Conservation (phyloP, 2,113 vertebrate species). For the Hyla sarda region DNA sequence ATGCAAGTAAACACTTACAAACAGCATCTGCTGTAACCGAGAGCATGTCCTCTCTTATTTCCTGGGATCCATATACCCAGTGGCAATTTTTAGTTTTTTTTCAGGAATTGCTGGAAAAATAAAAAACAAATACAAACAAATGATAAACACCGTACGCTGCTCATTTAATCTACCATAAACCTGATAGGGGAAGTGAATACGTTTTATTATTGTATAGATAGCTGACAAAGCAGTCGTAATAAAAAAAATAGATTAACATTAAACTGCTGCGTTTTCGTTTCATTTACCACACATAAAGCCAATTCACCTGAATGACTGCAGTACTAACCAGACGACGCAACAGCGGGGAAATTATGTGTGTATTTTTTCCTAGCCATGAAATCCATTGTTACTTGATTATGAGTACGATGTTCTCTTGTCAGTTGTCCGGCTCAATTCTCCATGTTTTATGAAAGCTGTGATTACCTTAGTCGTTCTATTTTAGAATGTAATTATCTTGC, state of each 20-base stretch:
- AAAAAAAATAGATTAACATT: slow-evolving; percentile 31
- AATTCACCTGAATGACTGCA: slow-evolving; percentile 29
- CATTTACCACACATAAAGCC: slow-evolving; percentile 36
- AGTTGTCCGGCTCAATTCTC: slow-evolving; percentile 45
- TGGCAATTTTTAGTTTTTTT: background rate
- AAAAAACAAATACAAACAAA: background rate
- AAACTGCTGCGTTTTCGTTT: slow-evolving; percentile 2
- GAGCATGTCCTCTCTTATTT: background rate
- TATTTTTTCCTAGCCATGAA: slow-evolving; percentile 22
- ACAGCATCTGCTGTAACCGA: background rate
- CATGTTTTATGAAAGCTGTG: slow-evolving; percentile 46
- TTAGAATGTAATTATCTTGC: slow-evolving; percentile 62
- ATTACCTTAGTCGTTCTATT: slow-evolving; percentile 51
- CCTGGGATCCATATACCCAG: background rate
- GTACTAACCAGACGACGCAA: slow-evolving; percentile 24
- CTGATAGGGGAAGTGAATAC: slow-evolving; percentile 36
- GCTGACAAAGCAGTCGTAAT: slow-evolving; percentile 32
- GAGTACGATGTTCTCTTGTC: slow-evolving; percentile 44
- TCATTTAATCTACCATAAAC: slow-evolving; percentile 21
- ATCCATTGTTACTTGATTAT: slow-evolving; percentile 46
- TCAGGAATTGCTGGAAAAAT: background rate
- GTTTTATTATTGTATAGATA: slow-evolving; percentile 7
- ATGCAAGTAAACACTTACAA: background rate
- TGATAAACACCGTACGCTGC: background rate
- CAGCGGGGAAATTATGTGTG: background rate